Conservation (phyloP, 64 coral and sea anemone genomes). For the Exaiptasia diaphana region DNA sequence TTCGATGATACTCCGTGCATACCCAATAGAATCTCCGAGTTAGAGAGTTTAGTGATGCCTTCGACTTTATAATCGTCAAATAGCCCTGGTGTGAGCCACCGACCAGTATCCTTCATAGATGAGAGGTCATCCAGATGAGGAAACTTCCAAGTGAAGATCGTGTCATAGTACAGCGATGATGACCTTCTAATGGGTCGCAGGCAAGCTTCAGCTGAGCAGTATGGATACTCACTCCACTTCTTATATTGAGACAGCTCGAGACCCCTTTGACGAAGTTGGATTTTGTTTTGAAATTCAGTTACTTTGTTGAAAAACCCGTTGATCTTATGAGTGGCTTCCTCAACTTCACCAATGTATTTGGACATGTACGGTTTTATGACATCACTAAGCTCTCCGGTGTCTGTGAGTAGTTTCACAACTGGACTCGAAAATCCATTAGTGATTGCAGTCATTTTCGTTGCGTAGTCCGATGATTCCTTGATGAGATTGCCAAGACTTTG, state of each 20-base stretch:
- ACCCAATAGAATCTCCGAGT: slow-evolving; percentile 57
- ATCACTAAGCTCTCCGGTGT: slow-evolving; percentile 46
- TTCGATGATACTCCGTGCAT: slow-evolving; percentile 90
- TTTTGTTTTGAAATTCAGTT: slow-evolving; percentile 65
- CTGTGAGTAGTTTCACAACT: slow-evolving; percentile 64
- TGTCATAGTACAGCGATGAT: slow-evolving; percentile 67
- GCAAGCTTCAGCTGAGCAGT: slow-evolving; percentile 84
- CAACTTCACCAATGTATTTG: slow-evolving; percentile 57
- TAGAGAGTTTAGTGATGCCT: slow-evolving; percentile 67
- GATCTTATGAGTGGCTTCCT: slow-evolving; percentile 46
- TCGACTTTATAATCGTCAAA: slow-evolving; percentile 95
- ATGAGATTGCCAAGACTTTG: slow-evolving; percentile 62
- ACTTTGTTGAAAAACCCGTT: slow-evolving; percentile 81
- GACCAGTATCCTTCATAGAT: slow-evolving; percentile 57
- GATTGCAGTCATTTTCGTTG: slow-evolving; percentile 40
- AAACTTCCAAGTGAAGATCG: slow-evolving; percentile 85
- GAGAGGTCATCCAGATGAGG: slow-evolving; percentile 91
- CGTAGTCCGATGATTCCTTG: slow-evolving; percentile 45
- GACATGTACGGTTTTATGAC: slow-evolving; percentile 53
- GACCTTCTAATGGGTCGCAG: slow-evolving; percentile 68
- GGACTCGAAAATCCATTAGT: slow-evolving; percentile 50
- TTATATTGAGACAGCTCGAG: slow-evolving; percentile 57
- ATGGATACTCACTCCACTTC: slow-evolving; percentile 61
- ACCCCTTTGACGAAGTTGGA: slow-evolving; percentile 81
- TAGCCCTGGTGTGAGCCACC: slow-evolving; percentile 84